Evolutionary conservation across 2,113 vertebrate species (phyloP), one percentile per base, ranked within the genome.

Genomic region (Perca flavescens): DNA sequence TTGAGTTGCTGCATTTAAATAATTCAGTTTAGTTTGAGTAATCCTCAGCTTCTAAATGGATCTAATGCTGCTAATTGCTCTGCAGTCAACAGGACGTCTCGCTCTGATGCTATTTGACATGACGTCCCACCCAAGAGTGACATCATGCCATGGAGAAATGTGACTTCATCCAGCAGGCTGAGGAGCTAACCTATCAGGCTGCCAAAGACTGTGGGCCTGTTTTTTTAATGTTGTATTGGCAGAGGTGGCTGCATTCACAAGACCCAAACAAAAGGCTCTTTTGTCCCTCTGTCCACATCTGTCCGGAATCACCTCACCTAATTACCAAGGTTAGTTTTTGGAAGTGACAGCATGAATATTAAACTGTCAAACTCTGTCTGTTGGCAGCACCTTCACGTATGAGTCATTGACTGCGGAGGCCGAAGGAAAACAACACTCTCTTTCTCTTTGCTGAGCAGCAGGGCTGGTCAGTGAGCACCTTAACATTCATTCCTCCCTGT

Each of bases 311-410:
- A 85, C 85, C 85, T 87, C 88, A 86, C 77, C 85, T 92, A 94
- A 95, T 94, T 94, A 89, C 92, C 77, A 47, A 78, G 84, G 91
- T 91, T 93, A 90, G 86, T 87, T 88, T 89, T 74, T 61, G 88
- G 86, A 93, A 92, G 83, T 95, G 93, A 93, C 92, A 91, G 88
- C 90, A 75, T 91, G 89, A 95, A 94, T 94, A 94, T 94, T 84
- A 92, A 92, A 94, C 87, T 94, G 93, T 95, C 94, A 95, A 79
- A 91, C 80, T 83, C 68, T 83, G 88, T 93, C 90, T 74, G 86
- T 84, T 79, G 89, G 91, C 89, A 84, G 89, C 93, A 92, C 68
- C 79, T 86, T 88, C 74, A 83, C 74, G 82, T 17, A 60, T 94
- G 94, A 94, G 88, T 95, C 93, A 94, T 15, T 68, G 87, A 58